Evolutionary conservation across 2,113 vertebrate species (phyloP).

Genomic region (Condylura cristata): DNA sequence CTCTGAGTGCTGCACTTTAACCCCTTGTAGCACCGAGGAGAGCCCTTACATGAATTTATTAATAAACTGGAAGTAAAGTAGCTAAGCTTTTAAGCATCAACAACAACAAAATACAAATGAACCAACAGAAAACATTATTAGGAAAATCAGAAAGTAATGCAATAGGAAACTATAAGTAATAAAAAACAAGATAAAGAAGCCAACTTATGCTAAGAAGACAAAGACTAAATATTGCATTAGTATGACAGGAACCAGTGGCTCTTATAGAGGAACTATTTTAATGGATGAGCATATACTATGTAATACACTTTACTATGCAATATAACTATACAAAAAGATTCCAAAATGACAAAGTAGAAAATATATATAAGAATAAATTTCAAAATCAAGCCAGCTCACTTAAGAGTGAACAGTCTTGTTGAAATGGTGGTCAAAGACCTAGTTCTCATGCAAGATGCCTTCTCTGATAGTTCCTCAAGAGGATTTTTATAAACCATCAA

Average conservation of each 20-base stretch:
- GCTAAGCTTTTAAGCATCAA: not conserved
- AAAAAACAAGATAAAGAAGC: not conserved
- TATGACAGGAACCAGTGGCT: not conserved
- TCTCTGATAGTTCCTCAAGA: not conserved
- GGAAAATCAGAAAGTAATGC: not conserved
- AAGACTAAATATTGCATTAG: not conserved
- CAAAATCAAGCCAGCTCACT: not conserved
- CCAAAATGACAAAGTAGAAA: not conserved
- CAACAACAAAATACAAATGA: not conserved
- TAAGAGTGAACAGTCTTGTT: not conserved
- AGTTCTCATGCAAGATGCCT: not conserved
- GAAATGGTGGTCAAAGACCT: not conserved
- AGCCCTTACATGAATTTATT: not conserved
- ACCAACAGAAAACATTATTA: not conserved
- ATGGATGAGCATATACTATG: too few species aligned
- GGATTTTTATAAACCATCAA: not conserved
- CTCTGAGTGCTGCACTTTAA: too few species aligned
- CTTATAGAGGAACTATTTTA: not conserved
- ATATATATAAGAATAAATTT: not conserved
- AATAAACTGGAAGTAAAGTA: not conserved
- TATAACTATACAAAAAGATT: not conserved
- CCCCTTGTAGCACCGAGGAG: too few species aligned
- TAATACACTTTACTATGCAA: too few species aligned
- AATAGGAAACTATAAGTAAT: not conserved
- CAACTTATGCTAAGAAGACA: not conserved